These are phyloP conservation scores for Clitarchus hookeri DNA, from an alignment of 2,888 invertebrate species.

Conservation along the genomic window DNA sequence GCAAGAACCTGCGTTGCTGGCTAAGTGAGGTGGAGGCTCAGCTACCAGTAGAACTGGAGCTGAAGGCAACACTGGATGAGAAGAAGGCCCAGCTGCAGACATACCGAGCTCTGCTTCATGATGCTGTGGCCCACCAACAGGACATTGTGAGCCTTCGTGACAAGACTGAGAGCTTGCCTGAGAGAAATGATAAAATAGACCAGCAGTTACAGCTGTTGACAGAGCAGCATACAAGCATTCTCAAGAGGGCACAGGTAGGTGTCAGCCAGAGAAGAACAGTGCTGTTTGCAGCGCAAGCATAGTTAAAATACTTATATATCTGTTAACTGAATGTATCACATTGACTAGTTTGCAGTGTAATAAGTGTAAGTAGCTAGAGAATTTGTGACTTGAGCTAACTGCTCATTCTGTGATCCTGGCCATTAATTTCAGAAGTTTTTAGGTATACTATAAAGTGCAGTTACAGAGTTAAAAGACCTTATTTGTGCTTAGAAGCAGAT, in stretches of 20 bases:
- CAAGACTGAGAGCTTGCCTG: constrained; percentile 78
- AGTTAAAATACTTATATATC: no score
- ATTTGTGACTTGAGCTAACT: no score
- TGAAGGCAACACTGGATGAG: constrained; percentile 87
- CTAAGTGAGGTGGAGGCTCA: constrained; percentile 73
- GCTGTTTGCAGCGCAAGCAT: neutral
- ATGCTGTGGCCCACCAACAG: constrained; percentile 82
- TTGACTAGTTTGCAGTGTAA: no score
- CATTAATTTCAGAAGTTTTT: no score
- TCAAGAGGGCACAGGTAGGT: constrained; percentile 66
- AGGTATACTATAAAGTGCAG: no score
- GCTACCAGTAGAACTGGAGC: constrained; percentile 75
- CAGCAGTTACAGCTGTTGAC: constrained; percentile 71
- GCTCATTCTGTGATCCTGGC: no score
- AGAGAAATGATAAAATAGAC: constrained; percentile 74
- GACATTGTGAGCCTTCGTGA: constrained; percentile 81
- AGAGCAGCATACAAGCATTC: constrained; percentile 72
- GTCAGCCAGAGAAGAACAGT: neutral
- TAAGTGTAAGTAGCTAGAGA: no score
- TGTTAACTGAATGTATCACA: no score
- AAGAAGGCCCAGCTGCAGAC: constrained; percentile 86
- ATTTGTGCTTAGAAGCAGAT: no score
- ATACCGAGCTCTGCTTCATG: constrained; percentile 79
- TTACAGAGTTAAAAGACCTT: no score
- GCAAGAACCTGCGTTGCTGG: constrained; percentile 80